phyloP scores from a whole-genome alignment of 2,113 vertebrate species.

The Otolemur garnettii region DNA sequence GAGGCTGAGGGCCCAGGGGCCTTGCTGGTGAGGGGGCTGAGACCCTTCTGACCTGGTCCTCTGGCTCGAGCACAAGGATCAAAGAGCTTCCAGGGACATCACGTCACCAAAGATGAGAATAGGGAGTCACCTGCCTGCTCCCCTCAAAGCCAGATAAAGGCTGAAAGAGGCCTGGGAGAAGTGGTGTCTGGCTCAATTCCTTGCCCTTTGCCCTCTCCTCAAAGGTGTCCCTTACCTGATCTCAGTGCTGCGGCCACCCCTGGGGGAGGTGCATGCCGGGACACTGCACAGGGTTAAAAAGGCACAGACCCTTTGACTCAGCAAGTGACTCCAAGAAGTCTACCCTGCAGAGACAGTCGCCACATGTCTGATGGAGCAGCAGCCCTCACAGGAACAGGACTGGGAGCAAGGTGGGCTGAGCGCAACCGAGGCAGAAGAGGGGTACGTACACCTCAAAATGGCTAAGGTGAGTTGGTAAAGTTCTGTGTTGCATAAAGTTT shows the following conservation, averaged over 20 bases:
- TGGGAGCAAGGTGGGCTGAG: rapidly evolving
- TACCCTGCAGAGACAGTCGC: background rate
- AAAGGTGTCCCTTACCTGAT: background rate
- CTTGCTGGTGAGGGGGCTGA: background rate
- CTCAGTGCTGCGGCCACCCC: rapidly evolving
- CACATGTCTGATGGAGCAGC: rapidly evolving
- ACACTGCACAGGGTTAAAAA: background rate
- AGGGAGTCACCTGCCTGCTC: background rate
- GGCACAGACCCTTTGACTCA: background rate
- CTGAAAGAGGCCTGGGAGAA: background rate
- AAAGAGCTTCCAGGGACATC: background rate
- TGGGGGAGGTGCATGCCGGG: background rate
- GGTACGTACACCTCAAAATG: background rate
- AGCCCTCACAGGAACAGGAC: background rate
- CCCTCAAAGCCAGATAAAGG: background rate
- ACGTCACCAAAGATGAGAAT: background rate
- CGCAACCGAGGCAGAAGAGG: too few relatives aligned
- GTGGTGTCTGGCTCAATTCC: background rate
- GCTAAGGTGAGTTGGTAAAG: background rate
- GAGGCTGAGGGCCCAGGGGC: rapidly evolving
- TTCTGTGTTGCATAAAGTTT: background rate
- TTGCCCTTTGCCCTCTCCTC: rapidly evolving
- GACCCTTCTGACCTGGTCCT: background rate
- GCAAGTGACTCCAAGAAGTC: background rate
- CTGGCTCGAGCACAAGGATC: background rate